A percentile compares a stretch with the other conserved stretches of the same genome.
Conservation (phyloP, 2,888 invertebrate genomes). For the Trichopria drosophilae region DNA sequence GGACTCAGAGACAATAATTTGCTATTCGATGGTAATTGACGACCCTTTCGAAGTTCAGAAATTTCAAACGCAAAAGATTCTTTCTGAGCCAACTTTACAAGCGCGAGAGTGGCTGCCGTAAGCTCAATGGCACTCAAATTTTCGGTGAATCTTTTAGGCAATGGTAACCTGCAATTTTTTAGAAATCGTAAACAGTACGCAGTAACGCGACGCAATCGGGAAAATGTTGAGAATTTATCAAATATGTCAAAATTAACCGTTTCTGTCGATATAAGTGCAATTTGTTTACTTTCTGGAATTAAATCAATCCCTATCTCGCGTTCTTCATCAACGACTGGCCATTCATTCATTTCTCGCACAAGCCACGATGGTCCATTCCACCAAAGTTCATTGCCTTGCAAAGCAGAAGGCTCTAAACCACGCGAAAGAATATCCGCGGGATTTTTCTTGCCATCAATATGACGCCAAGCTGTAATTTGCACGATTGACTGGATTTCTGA, state of each 20-base stretch:
- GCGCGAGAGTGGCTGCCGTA: too few species aligned
- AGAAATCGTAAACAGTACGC: constrained; percentile 9
- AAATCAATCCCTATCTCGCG: background rate
- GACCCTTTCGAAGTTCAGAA: too few species aligned
- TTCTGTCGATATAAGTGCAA: background rate
- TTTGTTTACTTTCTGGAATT: background rate
- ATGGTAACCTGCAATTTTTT: too few species aligned
- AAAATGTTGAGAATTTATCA: background rate
- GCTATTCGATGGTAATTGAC: background rate
- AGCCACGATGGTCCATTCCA: constrained; percentile 1
- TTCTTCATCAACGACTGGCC: background rate
- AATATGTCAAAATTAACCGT: background rate
- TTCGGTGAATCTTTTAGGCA: too few species aligned
- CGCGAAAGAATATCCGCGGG: too few species aligned
- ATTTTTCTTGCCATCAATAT: background rate
- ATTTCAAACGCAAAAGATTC: too few species aligned
- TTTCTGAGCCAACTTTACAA: too few species aligned
- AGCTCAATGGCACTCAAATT: too few species aligned
- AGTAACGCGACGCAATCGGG: background rate
- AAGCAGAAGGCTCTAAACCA: too few species aligned
- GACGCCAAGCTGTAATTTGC: background rate
- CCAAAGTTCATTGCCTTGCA: background rate
- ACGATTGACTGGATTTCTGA: background rate
- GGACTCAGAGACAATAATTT: background rate
- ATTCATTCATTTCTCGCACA: background rate